phyloP scores from a whole-genome alignment of 2,113 vertebrate species.

The Hippocampus zosterae region DNA sequence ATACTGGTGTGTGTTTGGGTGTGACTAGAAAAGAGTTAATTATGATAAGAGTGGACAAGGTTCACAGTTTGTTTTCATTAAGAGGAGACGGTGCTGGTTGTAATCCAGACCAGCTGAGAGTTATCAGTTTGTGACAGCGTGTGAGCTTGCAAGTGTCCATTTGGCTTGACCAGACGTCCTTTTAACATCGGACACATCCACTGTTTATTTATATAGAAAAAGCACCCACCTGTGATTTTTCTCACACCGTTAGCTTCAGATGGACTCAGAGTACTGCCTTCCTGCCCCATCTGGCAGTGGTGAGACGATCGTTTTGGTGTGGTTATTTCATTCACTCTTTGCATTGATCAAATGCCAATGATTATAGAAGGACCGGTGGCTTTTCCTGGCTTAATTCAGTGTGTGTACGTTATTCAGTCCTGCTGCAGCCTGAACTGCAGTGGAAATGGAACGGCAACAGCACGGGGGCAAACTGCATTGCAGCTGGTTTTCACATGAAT shows the following conservation, averaged over 20 bases:
- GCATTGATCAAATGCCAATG: not conserved
- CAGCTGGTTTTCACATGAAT: not conserved
- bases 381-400: not conserved
- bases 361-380: not conserved
- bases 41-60: slow-evolving; percentile 46
- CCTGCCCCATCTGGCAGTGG: not conserved
- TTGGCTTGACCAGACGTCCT: not conserved
- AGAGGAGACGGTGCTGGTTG: slow-evolving; percentile 26
- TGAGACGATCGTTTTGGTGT: not conserved
- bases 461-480: too few species aligned
- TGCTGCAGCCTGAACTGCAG: not conserved
- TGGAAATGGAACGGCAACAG: too few species aligned
- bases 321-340: not conserved
- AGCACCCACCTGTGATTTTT: not conserved
- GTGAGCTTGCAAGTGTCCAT: slow-evolving; percentile 12
- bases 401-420: not conserved
- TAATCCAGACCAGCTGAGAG: slow-evolving; percentile 45
- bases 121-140: slow-evolving; percentile 24
- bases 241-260: not conserved
- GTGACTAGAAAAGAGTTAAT: slow-evolving; percentile 16
- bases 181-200: not conserved
- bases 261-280: not conserved
- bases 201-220: slow-evolving; percentile 1
- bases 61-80: slow-evolving; percentile 42
- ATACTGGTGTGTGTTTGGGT: slow-evolving; percentile 5